Conservation (phyloP, 2,888 invertebrate genomes). For the Mantis religiosa region DNA sequence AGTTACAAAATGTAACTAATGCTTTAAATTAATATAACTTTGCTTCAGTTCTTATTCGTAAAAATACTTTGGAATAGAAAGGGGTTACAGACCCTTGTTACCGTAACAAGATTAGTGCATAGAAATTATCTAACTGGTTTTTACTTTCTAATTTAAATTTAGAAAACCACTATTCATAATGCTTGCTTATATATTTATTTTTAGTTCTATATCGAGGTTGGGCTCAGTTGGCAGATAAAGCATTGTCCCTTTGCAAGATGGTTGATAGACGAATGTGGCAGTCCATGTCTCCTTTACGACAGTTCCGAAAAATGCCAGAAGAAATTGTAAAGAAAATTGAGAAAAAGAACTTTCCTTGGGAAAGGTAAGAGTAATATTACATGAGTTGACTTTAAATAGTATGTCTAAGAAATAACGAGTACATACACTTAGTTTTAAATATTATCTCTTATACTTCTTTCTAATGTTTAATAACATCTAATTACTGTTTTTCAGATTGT, state of each 20-base stretch:
- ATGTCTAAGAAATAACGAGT: too few relatives aligned
- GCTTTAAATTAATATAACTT: too few relatives aligned
- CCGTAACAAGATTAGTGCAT: too few relatives aligned
- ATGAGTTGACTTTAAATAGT: background rate
- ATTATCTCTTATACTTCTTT: background rate
- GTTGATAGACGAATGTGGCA: constrained; percentile 99
- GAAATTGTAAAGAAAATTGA: constrained; percentile 96
- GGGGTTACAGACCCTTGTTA: too few relatives aligned
- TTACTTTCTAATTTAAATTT: background rate
- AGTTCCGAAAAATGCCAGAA: constrained; percentile 96
- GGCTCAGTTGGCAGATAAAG: constrained; percentile 97
- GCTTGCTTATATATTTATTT: constrained; percentile 16
- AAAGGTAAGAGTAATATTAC: constrained; percentile 43
- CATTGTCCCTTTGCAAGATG: constrained; percentile 95
- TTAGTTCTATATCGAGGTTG: constrained; percentile 82
- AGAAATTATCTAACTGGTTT: too few relatives aligned
- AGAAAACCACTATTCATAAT: background rate
- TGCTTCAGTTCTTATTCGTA: too few relatives aligned
- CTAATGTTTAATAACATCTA: background rate
- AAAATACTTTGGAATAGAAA: too few relatives aligned
- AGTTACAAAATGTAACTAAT: too few relatives aligned
- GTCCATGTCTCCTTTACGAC: constrained; percentile 95
- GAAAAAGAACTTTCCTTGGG: constrained; percentile 95
- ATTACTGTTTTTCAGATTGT: constrained; percentile 54
- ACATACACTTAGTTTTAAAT: too few relatives aligned